Evolutionary conservation across 2,888 invertebrate species (phyloP), one percentile per base, ranked within the genome.

Genomic region (Erpobdella octoculata): DNA sequence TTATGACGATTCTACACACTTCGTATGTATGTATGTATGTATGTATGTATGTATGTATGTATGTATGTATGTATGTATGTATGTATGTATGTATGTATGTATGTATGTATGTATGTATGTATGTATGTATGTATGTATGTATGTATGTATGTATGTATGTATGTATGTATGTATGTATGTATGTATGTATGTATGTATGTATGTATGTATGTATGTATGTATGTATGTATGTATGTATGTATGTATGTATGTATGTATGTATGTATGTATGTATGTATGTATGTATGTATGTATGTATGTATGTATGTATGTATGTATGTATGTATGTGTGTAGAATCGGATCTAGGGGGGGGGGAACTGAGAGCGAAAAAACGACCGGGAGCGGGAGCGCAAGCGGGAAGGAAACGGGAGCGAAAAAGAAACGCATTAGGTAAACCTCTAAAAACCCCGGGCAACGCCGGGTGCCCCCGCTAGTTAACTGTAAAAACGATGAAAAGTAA

Each of bases 101-200:
- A 69, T 68, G 66, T 69, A 69, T 68, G 48, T 71, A 69, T 68
- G 66, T 37, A 68, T 69, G 71, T 69, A 48, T 71, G 71, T 71
- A 68, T 71, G 71, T 41, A 41, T 41, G 46, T 41, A 41, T 41
- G 46, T 41, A 41, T 41, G 46, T 41, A 41, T 41, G 46, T 41
- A 41, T 59, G 46, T 41, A 41, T 41, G 46, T 41, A 41, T 41
- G 46, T 41, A 41, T 41, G 46, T 41, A 41, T 41, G 46, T 41
- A 41, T 41, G 46, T 41, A 41, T 41, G 46, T 41, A 41, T 41
- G 46, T 41, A 41, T 41, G 46, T 41, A 41, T 41, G 46, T 41
- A 41, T 41, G 46, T 41, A 41, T 41, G 46, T 41, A 41, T 41
- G 46, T 41, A 41, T 41, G 46, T 41, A 41, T 41, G 46, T 41